Evolutionary conservation across 2,888 invertebrate species (phyloP).

Genomic region (Leucophenga maculata): DNA sequence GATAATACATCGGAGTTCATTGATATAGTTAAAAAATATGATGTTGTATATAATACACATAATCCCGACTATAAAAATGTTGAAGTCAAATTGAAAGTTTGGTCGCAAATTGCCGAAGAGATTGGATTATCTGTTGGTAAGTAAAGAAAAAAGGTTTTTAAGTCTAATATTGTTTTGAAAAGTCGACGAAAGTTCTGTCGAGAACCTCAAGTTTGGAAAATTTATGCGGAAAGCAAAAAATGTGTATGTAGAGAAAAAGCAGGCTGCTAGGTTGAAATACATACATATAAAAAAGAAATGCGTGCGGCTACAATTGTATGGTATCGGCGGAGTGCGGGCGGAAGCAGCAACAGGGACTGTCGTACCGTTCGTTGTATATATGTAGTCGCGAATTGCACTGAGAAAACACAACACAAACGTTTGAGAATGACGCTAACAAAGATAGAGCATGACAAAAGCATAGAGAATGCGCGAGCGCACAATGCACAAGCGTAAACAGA

Average conservation of each 20-base stretch:
- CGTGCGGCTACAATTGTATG: not conserved
- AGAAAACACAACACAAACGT: conserved; percentile 6
- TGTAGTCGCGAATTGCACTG: conserved; percentile 12
- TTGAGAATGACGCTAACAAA: not conserved
- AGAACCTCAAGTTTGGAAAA: too few species aligned
- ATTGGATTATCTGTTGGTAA: conserved; percentile 71
- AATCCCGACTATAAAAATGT: conserved; percentile 72
- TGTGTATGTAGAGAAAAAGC: not conserved
- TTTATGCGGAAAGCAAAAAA: conserved; percentile 22
- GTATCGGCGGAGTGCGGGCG: not conserved
- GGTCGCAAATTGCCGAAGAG: conserved; percentile 70
- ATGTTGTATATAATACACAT: conserved; percentile 70
- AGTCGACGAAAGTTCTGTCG: conserved; percentile 9
- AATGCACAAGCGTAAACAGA: not conserved
- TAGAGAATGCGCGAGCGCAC: not conserved
- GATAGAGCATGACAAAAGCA: not conserved
- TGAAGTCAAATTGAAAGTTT: conserved; percentile 70
- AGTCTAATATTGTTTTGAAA: conserved; percentile 30
- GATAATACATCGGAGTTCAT: conserved; percentile 71
- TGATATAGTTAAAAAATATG: conserved; percentile 70
- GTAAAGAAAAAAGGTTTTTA: conserved; percentile 43
- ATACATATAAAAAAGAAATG: conserved; percentile 19
- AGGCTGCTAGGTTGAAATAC: not conserved
- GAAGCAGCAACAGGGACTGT: not conserved
- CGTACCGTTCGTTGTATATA: not conserved